phyloP scores from a whole-genome alignment of 2,113 vertebrate genomes.

The Lepus timidus region DNA sequence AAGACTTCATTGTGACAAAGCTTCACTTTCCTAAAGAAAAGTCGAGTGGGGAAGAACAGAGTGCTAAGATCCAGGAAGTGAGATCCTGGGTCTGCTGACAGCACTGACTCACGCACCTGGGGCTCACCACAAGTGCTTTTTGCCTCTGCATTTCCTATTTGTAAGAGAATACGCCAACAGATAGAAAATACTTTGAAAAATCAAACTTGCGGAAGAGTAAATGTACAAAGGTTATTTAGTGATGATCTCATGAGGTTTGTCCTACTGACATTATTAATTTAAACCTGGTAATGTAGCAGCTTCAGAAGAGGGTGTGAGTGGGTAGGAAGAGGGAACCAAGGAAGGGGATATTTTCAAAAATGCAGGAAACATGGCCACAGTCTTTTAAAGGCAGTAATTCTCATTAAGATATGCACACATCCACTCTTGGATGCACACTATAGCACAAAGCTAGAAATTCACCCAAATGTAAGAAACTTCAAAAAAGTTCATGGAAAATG shows the following conservation, averaged over 20 bases:
- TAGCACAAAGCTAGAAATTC: neutral
- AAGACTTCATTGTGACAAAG: neutral
- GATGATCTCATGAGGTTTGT: neutral
- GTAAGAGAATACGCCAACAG: neutral
- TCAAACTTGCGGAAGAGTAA: conserved; percentile 3
- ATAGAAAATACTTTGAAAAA: neutral
- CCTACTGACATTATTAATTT: neutral
- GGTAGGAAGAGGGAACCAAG: neutral
- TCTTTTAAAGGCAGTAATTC: neutral
- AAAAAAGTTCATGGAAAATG: too few species aligned
- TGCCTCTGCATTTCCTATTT: neutral
- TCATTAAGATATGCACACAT: neutral
- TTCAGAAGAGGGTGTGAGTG: neutral
- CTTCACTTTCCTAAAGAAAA: neutral
- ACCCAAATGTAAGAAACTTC: neutral
- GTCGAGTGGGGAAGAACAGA: neutral
- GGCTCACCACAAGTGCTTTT: neutral
- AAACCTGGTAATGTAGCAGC: neutral
- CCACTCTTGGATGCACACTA: neutral
- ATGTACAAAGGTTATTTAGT: neutral
- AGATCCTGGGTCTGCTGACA: neutral
- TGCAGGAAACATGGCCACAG: neutral
- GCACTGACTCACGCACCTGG: neutral
- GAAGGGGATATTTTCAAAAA: neutral
- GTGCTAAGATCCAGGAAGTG: neutral